Percentiles rank a stretch among this genome's conserved stretches.
Evolutionary conservation across 2,888 invertebrate species (phyloP).

Genomic region (Clusia tigrina): DNA sequence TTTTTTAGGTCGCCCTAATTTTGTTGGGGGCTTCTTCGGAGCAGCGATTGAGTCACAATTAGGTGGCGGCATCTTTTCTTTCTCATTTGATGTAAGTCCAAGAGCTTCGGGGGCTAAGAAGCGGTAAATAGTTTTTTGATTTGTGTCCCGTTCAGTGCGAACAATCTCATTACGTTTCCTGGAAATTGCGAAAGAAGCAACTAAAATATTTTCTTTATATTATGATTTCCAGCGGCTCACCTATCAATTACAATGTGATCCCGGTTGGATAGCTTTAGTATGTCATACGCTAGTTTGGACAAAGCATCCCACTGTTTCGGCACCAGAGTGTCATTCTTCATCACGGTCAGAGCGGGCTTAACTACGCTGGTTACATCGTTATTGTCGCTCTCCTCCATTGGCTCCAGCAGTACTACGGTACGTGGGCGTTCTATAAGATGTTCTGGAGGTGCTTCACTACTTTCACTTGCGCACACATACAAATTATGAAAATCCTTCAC

Average conservation of each 20-base stretch:
- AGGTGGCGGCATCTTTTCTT: background rate
- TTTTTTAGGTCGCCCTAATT: constrained; percentile 47
- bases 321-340: background rate
- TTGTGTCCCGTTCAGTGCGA: constrained; percentile 49
- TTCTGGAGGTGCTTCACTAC: background rate
- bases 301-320: constrained; percentile 47
- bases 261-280: constrained; percentile 52
- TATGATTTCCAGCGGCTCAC: constrained; percentile 33
- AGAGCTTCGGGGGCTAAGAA: constrained; percentile 54
- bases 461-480: constrained; percentile 28
- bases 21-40: constrained; percentile 31
- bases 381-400: constrained; percentile 7
- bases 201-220: background rate
- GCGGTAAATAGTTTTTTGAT: constrained; percentile 57
- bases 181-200: background rate
- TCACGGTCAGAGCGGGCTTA: background rate
- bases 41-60: background rate
- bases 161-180: constrained; percentile 59
- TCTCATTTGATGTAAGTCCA: constrained; percentile 39
- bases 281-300: constrained; percentile 54
- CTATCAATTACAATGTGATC: constrained; percentile 61
- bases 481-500: constrained; percentile 33
- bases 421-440: background rate
- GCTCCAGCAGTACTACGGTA: background rate
- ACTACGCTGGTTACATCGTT: background rate